These are phyloP conservation scores for Drosophila buzzatii DNA, from an alignment of 2,888 invertebrate species.

Conservation along the genomic window DNA sequence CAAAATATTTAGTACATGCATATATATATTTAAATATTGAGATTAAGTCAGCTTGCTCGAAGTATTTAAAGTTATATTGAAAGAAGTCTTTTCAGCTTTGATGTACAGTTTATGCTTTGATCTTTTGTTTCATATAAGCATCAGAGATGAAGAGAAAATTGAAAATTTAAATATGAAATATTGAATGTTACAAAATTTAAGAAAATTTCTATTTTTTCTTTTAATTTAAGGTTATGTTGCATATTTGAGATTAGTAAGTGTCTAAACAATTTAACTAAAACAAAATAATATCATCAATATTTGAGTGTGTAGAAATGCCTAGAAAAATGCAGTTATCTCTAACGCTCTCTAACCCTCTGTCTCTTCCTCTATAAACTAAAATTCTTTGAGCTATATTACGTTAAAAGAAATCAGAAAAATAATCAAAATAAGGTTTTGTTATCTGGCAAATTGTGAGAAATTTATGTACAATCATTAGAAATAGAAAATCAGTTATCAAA, in stretches of 20 bases:
- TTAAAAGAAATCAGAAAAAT: background rate
- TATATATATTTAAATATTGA: background rate
- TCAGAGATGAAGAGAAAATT: background rate
- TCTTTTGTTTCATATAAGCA: background rate
- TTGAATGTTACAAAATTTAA: no score
- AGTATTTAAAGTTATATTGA: background rate
- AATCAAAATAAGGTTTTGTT: background rate
- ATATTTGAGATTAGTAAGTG: background rate
- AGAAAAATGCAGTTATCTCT: background rate
- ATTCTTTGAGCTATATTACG: background rate
- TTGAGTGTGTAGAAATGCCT: slow-evolving; percentile 1
- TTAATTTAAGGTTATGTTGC: background rate
- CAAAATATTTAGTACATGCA: background rate
- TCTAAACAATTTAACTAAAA: background rate
- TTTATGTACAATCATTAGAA: slow-evolving; percentile 1
- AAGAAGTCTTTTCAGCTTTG: background rate
- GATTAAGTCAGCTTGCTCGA: background rate
- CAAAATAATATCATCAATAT: background rate
- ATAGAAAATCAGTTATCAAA: background rate
- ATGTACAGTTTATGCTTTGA: background rate
- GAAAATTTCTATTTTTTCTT: no score
- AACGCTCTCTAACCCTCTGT: background rate
- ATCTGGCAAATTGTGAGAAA: background rate
- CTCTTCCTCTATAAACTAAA: background rate
- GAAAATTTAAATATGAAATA: background rate